phyloP scores from a whole-genome alignment of 2,888 invertebrate genomes.

The Pandemis heparana region DNA sequence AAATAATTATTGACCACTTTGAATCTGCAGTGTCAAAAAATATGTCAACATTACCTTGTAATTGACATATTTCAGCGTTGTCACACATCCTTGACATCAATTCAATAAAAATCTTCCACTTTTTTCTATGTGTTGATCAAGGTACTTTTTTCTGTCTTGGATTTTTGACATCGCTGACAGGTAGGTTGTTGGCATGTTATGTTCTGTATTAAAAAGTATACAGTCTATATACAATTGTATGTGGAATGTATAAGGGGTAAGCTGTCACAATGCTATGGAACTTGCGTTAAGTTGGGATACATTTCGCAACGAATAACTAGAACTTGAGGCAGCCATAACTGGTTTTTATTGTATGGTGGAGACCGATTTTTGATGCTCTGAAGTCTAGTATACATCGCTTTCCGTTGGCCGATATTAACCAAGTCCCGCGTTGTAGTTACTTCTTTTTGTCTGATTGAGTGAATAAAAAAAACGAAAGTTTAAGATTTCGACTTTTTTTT shows the following conservation, averaged over 20 bases:
- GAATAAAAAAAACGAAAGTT: background rate
- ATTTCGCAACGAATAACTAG: background rate
- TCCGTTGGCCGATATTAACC: background rate
- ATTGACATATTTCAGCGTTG: background rate
- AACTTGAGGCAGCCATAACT: too few species aligned
- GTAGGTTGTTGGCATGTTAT: background rate
- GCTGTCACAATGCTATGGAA: background rate
- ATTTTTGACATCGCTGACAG: background rate
- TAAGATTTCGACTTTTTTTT: constrained; percentile 3
- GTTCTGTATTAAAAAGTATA: background rate
- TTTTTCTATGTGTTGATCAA: background rate
- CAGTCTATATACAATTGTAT: background rate
- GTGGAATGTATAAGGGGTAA: background rate
- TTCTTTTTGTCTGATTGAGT: background rate
- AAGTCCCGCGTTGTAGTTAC: background rate
- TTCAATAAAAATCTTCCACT: background rate
- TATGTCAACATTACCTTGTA: background rate
- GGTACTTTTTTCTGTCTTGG: background rate
- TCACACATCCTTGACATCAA: too few species aligned
- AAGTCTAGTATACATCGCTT: too few species aligned
- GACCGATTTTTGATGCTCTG: too few species aligned
- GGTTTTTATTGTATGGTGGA: too few species aligned
- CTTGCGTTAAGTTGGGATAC: background rate
- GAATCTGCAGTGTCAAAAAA: too few species aligned
- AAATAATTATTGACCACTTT: background rate